phyloP scores from a whole-genome alignment of 23 tunicate species.

The Trididemnum clinides region DNA sequence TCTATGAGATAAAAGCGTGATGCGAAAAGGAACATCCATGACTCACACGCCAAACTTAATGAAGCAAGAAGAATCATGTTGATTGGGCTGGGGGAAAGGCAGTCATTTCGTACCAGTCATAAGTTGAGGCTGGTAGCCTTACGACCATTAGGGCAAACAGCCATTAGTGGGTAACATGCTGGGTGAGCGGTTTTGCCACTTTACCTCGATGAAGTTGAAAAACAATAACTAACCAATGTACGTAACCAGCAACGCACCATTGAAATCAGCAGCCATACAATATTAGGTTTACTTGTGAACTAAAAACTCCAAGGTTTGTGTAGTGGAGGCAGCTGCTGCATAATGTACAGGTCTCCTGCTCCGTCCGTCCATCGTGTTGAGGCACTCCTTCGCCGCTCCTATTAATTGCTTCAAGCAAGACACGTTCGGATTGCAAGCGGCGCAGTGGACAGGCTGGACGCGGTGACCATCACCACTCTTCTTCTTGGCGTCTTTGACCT shows the following conservation, averaged over 20 bases:
- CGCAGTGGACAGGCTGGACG: slow-evolving; percentile 79
- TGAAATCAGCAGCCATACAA: too few species aligned
- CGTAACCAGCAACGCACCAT: too few species aligned
- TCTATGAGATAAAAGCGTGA: too few species aligned
- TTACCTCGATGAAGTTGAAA: neutral
- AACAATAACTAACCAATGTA: neutral
- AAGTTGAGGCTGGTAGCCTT: too few species aligned
- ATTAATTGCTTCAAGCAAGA: slow-evolving; percentile 70
- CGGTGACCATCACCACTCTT: slow-evolving; percentile 62
- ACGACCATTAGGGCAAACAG: too few species aligned
- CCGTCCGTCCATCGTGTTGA: slow-evolving; percentile 82
- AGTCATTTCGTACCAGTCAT: too few species aligned
- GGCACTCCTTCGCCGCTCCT: slow-evolving; percentile 75
- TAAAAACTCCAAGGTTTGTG: slow-evolving; percentile 72
- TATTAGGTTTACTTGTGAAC: slow-evolving; percentile 68
- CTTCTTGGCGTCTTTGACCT: slow-evolving; percentile 88
- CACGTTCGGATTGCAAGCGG: slow-evolving; percentile 82
- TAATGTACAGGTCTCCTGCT: slow-evolving; percentile 94
- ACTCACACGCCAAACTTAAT: too few species aligned
- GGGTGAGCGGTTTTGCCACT: too few species aligned
- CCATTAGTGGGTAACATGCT: too few species aligned
- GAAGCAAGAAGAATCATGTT: too few species aligned
- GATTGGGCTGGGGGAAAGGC: too few species aligned
- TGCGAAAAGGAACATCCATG: too few species aligned
- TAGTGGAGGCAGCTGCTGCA: slow-evolving; percentile 84